A percentile compares a stretch with the other conserved stretches of the same genome.
phyloP scores from a whole-genome alignment of 37 sponge, comb jelly and placozoan species.

The Spongilla lacustris region DNA sequence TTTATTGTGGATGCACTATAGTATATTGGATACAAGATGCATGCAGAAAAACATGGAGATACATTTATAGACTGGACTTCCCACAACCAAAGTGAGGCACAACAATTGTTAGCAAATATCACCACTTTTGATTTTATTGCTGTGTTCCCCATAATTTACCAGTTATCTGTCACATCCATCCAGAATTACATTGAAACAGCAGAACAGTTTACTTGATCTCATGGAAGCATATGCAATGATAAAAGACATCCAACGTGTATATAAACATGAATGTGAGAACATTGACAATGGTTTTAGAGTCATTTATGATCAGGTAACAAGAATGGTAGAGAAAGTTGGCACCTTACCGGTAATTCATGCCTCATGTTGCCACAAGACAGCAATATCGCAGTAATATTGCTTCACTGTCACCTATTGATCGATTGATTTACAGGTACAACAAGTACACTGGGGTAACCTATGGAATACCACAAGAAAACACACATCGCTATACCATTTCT shows the following conservation, averaged over 20 bases:
- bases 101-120: slow-evolving; percentile 34
- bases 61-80: slow-evolving; percentile 38
- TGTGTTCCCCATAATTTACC: not conserved
- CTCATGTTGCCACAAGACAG: slow-evolving; percentile 49
- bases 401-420: slow-evolving; percentile 21
- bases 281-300: slow-evolving; percentile 29
- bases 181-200: slow-evolving; percentile 53
- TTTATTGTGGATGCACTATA: slow-evolving; percentile 44
- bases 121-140: slow-evolving; percentile 47
- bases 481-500: slow-evolving; percentile 52
- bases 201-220: slow-evolving; percentile 44
- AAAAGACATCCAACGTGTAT: slow-evolving; percentile 8
- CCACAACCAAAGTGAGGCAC: slow-evolving; percentile 25
- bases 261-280: slow-evolving; percentile 26
- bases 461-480: slow-evolving; percentile 41
- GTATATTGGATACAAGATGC: slow-evolving; percentile 23
- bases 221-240: slow-evolving; percentile 50
- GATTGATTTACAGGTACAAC: no score
- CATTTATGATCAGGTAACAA: slow-evolving; percentile 31
- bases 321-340: slow-evolving; percentile 38
- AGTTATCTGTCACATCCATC: slow-evolving; percentile 23
- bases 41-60: slow-evolving; percentile 26
- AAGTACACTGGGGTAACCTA: no score
- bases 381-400: slow-evolving; percentile 44
- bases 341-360: slow-evolving; percentile 39